Base-by-base conservation (phyloP, 2,888 invertebrate genomes). In the Caprella mutica region DNA sequence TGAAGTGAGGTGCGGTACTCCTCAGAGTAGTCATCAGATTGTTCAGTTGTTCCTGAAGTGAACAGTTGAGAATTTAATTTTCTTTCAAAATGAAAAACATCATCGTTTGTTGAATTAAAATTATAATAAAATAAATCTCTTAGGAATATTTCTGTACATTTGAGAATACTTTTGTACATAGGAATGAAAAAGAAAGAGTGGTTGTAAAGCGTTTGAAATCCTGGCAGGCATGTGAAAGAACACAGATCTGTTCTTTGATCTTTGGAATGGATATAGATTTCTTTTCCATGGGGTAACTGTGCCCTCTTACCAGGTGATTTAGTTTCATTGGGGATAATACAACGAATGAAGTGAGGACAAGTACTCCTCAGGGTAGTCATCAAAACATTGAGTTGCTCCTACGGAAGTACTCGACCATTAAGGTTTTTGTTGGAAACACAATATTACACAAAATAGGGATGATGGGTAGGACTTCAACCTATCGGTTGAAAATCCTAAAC, bases 1-100 rank as follows among this genome's bases (percentile, higher is more conserved):
- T 94, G 81, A 98, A 98, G 78, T 97, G 96, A 80, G 97, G 97
- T 74, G 91, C 88, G 56, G 97, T 98, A 65, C 88, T 89, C 76
- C 86, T 86, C 79, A 97, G 77, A 66, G 91, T 96, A 68, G 86
- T 78, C 97, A 97, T 97, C 82, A 97, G 78, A 80, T 93, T 93
- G 85, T 93, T 94, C 80, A 97, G 79, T 81, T 92, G 91, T 51
- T 63, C 63, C 63, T 63, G 59, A 93, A 56, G 40, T n/a, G n/a
- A n/a, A n/a, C n/a, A n/a, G n/a, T n/a, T n/a, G n/a, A n/a, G n/a
- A n/a, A n/a, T 38, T 17, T 17, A 38, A 2, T 38, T 38, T 38
- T 38, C n/a, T 17, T 17, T 38, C n/a, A 38, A 38, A 38, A 4
- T 17, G n/a, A 38, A 3, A 4, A 38, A 38, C n/a, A 38, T 38